These are phyloP conservation scores for Arvicola amphibius DNA, from an alignment of 2,797 vertebrate genomes.

Conservation along the genomic window DNA sequence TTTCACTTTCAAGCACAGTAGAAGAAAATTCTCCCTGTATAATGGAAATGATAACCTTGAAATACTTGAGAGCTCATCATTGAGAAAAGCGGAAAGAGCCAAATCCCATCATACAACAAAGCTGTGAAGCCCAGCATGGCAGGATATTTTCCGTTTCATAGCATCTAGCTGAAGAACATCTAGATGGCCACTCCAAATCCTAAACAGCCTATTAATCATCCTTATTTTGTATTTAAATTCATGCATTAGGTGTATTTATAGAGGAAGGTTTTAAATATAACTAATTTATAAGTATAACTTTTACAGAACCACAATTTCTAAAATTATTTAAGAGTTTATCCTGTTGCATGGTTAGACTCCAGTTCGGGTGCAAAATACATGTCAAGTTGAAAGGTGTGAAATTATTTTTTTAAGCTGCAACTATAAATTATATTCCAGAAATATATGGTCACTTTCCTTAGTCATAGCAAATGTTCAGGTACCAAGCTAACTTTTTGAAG, in stretches of 20 bases:
- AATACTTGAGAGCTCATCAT: slow-evolving; percentile 61
- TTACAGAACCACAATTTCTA: slow-evolving; percentile 53
- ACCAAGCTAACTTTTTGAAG: slow-evolving; percentile 60
- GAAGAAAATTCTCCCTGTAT: slow-evolving; percentile 36
- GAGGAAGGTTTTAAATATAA: slow-evolving; percentile 31
- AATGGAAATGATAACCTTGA: slow-evolving; percentile 72
- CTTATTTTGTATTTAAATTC: slow-evolving; percentile 60
- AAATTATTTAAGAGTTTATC: slow-evolving; percentile 70
- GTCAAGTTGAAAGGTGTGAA: slow-evolving; percentile 77
- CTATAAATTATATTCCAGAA: slow-evolving; percentile 69
- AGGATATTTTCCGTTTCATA: slow-evolving; percentile 53
- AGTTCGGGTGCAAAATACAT: slow-evolving; percentile 65
- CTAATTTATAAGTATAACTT: slow-evolving; percentile 33
- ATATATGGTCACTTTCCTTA: slow-evolving; percentile 64
- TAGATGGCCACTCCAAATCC: slow-evolving; percentile 5
- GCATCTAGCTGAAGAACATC: neutral
- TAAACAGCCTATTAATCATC: slow-evolving; percentile 13
- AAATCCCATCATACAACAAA: slow-evolving; percentile 46
- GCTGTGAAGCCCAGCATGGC: neutral
- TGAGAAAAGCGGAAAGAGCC: slow-evolving; percentile 59
- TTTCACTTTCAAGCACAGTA: slow-evolving; percentile 46
- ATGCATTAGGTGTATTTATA: neutral
- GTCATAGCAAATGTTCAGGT: slow-evolving; percentile 57
- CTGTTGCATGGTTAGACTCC: slow-evolving; percentile 37
- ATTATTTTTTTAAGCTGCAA: slow-evolving; percentile 73